Base-by-base conservation (phyloP, 2,888 invertebrate genomes). In the Acanthopleura granulata region DNA sequence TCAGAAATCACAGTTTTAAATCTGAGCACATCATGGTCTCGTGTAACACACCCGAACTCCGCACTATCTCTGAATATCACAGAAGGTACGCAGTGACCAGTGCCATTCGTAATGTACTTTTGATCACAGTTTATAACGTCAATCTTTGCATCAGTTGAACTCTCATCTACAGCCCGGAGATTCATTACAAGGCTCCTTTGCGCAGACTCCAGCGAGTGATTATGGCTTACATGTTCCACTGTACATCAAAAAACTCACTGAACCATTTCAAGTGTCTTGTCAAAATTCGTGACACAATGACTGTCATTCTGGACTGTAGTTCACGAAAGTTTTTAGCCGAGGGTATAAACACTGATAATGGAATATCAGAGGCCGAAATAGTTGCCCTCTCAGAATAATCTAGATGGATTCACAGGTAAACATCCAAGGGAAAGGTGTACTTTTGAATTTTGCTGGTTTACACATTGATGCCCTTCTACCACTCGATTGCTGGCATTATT, bases 161-260 rank as follows among this genome's bases (percentile, higher is more conserved):
- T 73, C 72, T 78, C 76, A 4, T 78, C 61, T 18, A 76, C 74
- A 18, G 78, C 77, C 4, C 76, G 76, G 14, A 76, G 72, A 70
- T 77, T 79, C 15, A 78, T 72, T 14, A 79, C 25, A 57, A 75
- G 51, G 40, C 75, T 76, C 40, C 27, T 75, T 25, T 73, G 30
- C 16, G 57, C 74, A 18, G 77, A 70, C 49, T 77, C 66, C 12
- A 61, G 1, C n/a, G 76, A 40, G 49, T 79, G 51, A 16, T 77
- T 71, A 70, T 80, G 77, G 9, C 71, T 0, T 15, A 78, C 74
- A 50, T 78, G 77, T n/a, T 73, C 51, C 18, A 61, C 62, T 9
- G 49, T 0, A 29, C 49, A 16, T 18, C 12, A 51, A 80, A 77
- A n/a, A 75, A 4, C 15, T 72, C 27, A 6, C 72, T 49, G 27